These are phyloP conservation scores for Bactericera cockerelli DNA, from an alignment of 1,140 invertebrate species.

Conservation along the genomic window DNA sequence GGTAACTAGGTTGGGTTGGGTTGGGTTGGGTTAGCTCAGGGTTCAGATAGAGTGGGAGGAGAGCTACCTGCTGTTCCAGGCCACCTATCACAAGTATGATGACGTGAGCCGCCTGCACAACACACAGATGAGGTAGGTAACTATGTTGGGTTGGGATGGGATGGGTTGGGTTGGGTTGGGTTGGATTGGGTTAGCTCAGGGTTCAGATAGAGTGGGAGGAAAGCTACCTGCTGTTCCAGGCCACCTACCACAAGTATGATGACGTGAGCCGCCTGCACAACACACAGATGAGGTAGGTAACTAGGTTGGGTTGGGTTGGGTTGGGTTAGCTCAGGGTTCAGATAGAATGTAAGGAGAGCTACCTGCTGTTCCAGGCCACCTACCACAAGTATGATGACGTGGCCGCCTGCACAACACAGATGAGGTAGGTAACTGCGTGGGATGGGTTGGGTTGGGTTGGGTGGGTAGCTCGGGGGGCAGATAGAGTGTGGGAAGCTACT, in stretches of 20 bases:
- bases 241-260: constrained; percentile 75
- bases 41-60: constrained; percentile 77
- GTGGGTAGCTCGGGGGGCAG: constrained; percentile 58
- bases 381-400: constrained; percentile 81
- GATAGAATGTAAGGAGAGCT: constrained; percentile 72
- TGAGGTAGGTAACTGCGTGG: constrained; percentile 63
- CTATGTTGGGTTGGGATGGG: too few relatives aligned
- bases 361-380: constrained; percentile 66
- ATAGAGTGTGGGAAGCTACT: constrained; percentile 75
- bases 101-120: constrained; percentile 69
- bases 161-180: too few relatives aligned
- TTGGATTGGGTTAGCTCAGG: constrained; percentile 51
- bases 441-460: too few relatives aligned
- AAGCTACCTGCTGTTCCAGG: constrained; percentile 66
- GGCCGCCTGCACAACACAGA: constrained; percentile 68
- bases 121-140: constrained; percentile 61
- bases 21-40: constrained; percentile 51
- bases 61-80: constrained; percentile 66
- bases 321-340: constrained; percentile 60
- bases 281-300: constrained; percentile 61
- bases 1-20: too few relatives aligned
- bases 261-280: constrained; percentile 69
- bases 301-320: too few relatives aligned
- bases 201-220: constrained; percentile 77
- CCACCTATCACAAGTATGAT: constrained; percentile 75